These are phyloP conservation scores for Azorinus chamasolen DNA, from an alignment of 2,888 invertebrate genomes.

Conservation along the genomic window DNA sequence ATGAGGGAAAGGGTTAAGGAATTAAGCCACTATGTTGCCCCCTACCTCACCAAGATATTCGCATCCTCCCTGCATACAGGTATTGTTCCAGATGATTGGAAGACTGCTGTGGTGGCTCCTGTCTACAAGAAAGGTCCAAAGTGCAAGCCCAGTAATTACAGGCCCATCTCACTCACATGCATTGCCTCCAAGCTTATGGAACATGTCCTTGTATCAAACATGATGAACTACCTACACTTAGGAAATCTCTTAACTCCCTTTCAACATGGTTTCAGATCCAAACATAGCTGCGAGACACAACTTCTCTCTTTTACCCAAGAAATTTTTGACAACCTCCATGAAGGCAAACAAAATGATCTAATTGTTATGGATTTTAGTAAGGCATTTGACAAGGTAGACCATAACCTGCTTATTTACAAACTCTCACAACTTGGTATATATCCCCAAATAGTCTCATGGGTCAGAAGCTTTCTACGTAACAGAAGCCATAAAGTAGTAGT, in stretches of 20 bases:
- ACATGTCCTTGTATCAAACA: slow-evolving; percentile 29
- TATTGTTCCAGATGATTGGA: slow-evolving; percentile 36
- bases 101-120: too few relatives aligned
- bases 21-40: too few relatives aligned
- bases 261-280: slow-evolving; percentile 22
- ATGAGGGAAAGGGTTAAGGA: too few relatives aligned
- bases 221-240: slow-evolving; percentile 23
- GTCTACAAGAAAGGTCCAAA: too few relatives aligned
- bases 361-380: too few relatives aligned
- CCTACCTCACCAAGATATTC: slow-evolving; percentile 5
- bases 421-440: slow-evolving; percentile 1
- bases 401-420: slow-evolving; percentile 7
- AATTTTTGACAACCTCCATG: too few relatives aligned
- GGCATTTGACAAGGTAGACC: slow-evolving; percentile 26
- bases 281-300: slow-evolving; percentile 28
- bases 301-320: slow-evolving; percentile 14
- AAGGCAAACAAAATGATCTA: too few relatives aligned
- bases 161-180: slow-evolving; percentile 40
- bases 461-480: too few relatives aligned
- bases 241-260: background rate
- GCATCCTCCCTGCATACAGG: slow-evolving; percentile 8
- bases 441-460: too few relatives aligned
- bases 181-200: slow-evolving; percentile 38
- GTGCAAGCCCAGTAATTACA: slow-evolving; percentile 29
- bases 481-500: slow-evolving; percentile 28